Evolutionary conservation across 2,113 vertebrate species (phyloP), one percentile per base, ranked within the genome.

Genomic region (Strix aluco): DNA sequence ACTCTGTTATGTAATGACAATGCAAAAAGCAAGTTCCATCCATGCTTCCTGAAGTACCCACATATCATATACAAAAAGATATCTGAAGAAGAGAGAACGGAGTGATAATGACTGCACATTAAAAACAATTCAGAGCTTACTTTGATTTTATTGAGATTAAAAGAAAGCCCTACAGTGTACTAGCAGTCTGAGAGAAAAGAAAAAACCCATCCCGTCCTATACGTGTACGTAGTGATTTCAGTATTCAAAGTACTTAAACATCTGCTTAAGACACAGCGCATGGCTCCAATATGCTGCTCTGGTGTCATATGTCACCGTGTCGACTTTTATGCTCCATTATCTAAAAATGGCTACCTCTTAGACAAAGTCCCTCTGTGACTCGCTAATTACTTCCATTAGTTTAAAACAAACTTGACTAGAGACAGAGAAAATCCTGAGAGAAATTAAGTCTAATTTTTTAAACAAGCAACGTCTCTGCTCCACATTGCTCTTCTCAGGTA

Each of bases 321-420:
- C 74, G 92, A 97, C 96, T 96, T 97, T 97, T 97, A 96, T 96
- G 96, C 96, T 97, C 94, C 96, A 96, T 97, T 97, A 97, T 97
- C 97, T 94, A 96, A 88, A 97, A 94, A 88, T 81, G 92, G 88
- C 88, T 95, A 91, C 96, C 86, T 89, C 94, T 30, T 57, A 86
- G 90, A 66, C 59, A 49, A 94, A 80, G 82, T 87, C 94, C 92
- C 96, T 94, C 95, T 86, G 86, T 70, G 92, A 96, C 90, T 97
- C 9, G 49, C 95, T 97, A 97, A 97, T 96, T 96, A 90, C 96
- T 97, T 96, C 95, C 91, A 94, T 97, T 97, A 95, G 94, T 97
- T 97, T 97, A 97, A 97, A 97, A 96, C 82, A 97, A 96, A 96
- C 94, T 94, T 96, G 95, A 95, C 94, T 96, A 92, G 84, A 97